phyloP scores from a whole-genome alignment of 2,113 vertebrate species.

The human region DNA sequence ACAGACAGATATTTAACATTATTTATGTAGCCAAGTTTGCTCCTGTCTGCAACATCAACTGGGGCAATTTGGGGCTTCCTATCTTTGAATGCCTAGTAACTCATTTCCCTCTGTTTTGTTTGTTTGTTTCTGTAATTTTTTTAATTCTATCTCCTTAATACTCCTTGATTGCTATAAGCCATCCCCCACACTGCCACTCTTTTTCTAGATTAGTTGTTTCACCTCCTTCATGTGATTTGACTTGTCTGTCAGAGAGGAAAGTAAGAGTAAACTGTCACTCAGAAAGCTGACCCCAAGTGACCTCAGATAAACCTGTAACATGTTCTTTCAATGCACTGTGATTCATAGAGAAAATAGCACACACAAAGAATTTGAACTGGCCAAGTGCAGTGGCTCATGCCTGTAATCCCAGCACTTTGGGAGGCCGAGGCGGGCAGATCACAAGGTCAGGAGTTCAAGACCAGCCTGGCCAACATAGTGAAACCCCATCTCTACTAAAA shows the following conservation, averaged over 20 bases:
- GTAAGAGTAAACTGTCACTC: not conserved
- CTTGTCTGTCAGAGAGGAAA: slow-evolving; percentile 19
- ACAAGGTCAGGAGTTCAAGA: too few relatives aligned
- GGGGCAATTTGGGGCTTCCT: not conserved
- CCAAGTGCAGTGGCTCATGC: too few relatives aligned
- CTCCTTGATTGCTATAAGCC: not conserved
- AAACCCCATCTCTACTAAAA: too few relatives aligned
- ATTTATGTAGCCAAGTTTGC: not conserved
- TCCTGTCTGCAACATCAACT: not conserved
- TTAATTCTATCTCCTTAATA: not conserved
- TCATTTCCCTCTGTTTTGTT: slow-evolving; percentile 3
- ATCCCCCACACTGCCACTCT: not conserved
- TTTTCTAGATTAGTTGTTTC: not conserved
- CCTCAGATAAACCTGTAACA: not conserved
- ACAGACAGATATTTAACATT: not conserved
- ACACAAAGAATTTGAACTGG: not conserved
- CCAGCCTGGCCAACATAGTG: too few relatives aligned
- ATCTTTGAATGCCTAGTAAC: not conserved
- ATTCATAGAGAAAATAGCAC: not conserved
- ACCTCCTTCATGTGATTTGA: not conserved
- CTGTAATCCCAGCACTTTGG: too few relatives aligned
- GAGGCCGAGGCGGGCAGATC: too few relatives aligned
- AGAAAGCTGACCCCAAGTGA: not conserved
- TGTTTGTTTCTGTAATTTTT: not conserved
- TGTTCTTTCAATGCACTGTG: not conserved